Evolutionary conservation across 1,140 invertebrate species (phyloP), one percentile per base, ranked within the genome.

Genomic region (Drosophila lini): DNA sequence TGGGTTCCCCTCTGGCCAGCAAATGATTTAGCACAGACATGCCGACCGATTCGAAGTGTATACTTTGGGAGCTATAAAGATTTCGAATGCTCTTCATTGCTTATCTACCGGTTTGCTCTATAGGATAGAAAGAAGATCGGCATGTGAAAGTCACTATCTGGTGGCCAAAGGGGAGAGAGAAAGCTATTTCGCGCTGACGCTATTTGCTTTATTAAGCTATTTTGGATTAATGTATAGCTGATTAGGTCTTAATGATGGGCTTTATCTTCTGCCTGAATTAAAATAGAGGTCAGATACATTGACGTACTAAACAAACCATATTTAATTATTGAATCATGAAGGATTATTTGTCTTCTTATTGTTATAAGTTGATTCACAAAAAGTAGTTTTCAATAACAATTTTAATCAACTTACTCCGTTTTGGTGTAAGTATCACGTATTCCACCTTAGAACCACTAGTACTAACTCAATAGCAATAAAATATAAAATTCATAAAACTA

Each of bases 71-170:
- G 42, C 50, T 13, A 56, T 56, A 41, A 47, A 25, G 55, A 74
- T 62, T 74, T 74, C 36, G 42, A 48, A 57, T 74, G 70, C 59
- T 75, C 59, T 64, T 56, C 50, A 75, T 76, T 65, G 61, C 60
- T 67, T 75, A 65, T 71, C 65, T 65, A 52, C 59, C 42, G 44
- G 53, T 56, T 55, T 19, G 38, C 38, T 31, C 16, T 15, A 36
- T 53, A 5, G 22, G 15, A 22, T 32, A 11, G 13, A 63, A 41
- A 41, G 31, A 65, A 36, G 41, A 36, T 65, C 11, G 41, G 22
- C 41, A 41, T 44, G 60, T 58, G 73, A 75, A 75, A 76, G 74
- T 67, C 34, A 22, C 19, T 25, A 38, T 38, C 45, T 44, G 58
- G 22, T 1, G 58, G 22, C 22, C 19, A 65, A 19, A 32, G 15